These are phyloP conservation scores for Enteromius paludinosus DNA, from an alignment of 2,797 vertebrate genomes.

Conservation along the genomic window DNA sequence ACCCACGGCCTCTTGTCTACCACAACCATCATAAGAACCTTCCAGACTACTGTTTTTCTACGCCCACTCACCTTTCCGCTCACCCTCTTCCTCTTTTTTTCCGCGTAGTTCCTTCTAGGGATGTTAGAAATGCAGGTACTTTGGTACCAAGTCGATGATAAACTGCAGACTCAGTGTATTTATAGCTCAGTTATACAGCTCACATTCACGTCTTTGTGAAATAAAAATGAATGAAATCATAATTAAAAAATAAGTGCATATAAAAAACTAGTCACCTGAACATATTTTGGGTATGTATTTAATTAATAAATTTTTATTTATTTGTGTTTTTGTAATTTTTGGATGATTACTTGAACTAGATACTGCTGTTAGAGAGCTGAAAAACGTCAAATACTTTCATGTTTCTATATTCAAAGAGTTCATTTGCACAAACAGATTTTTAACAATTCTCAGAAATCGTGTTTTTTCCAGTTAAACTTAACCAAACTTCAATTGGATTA, in stretches of 20 bases:
- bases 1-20: constrained; percentile 29
- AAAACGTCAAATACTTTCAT: too few species aligned
- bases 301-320: background rate
- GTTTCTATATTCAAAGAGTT: too few species aligned
- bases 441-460: too few species aligned
- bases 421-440: too few species aligned
- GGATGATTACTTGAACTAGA: background rate
- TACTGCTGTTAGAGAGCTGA: background rate
- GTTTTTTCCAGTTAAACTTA: too few species aligned
- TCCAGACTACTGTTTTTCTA: constrained; percentile 24
- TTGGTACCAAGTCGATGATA: background rate
- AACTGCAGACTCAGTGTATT: constrained; percentile 1
- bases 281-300: background rate
- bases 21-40: constrained; percentile 29
- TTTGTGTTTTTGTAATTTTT: background rate
- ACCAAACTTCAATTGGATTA: too few species aligned
- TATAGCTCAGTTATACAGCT: background rate
- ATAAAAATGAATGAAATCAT: background rate
- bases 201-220: background rate
- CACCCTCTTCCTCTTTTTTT: constrained; percentile 15
- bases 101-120: background rate
- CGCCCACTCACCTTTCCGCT: background rate
- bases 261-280: background rate
- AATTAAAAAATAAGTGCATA: background rate
- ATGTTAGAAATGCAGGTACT: background rate